Conservation (phyloP, 2,113 vertebrate genomes). For the Urocynchramus pylzowi region DNA sequence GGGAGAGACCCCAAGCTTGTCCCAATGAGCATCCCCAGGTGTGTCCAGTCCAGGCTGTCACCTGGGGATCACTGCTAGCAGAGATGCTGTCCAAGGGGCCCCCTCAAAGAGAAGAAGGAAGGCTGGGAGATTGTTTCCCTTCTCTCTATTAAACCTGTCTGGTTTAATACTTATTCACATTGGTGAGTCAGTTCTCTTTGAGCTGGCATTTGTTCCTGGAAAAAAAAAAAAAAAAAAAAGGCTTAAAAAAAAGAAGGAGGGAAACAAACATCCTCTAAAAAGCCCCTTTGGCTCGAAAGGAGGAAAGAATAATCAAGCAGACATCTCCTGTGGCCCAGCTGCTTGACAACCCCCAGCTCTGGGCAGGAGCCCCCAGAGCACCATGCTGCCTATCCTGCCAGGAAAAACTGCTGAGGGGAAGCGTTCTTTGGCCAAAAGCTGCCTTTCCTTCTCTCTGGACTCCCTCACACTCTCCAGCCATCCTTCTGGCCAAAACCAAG, state of each 20-base stretch:
- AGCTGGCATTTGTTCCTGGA: slow-evolving; percentile 50
- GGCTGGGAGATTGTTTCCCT: not conserved
- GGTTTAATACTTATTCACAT: slow-evolving; percentile 19
- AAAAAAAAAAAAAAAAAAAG: not conserved
- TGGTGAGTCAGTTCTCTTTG: slow-evolving; percentile 55
- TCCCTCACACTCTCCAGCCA: not conserved
- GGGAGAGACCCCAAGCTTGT: not conserved
- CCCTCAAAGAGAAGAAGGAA: not conserved
- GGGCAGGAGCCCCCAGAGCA: not conserved
- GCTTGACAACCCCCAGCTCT: not conserved
- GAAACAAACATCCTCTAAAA: slow-evolving; percentile 51
- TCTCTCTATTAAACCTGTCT: not conserved
- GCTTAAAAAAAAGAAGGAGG: slow-evolving; percentile 19
- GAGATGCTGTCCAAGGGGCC: not conserved
- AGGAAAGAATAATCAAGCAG: slow-evolving; percentile 24
- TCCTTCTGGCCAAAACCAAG: slow-evolving; percentile 20
- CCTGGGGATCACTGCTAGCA: not conserved
- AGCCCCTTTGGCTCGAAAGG: slow-evolving; percentile 39
- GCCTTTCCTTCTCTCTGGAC: not conserved
- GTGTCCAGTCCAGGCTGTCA: not conserved
- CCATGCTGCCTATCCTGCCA: not conserved
- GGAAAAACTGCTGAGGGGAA: slow-evolving; percentile 60
- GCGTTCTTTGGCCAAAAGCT: not conserved
- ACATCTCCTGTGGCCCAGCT: not conserved
- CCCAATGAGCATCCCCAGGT: not conserved